Evolutionary conservation across 2,113 vertebrate genomes (phyloP).

Genomic region (Ptychochromis oligacanthus): DNA sequence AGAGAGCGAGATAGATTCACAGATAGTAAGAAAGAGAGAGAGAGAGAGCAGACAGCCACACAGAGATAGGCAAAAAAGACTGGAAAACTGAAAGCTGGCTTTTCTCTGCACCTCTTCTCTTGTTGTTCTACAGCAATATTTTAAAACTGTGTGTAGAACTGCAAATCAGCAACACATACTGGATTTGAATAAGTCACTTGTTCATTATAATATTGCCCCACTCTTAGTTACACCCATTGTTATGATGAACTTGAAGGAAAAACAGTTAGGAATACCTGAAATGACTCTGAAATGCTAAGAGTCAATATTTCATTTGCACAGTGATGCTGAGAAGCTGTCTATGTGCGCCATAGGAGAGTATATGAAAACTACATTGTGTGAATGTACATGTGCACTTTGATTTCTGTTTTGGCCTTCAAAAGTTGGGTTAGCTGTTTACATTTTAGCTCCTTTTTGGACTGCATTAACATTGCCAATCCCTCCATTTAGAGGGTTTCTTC

Average conservation of each 20-base stretch:
- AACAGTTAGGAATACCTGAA: not conserved
- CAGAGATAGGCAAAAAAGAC: constrained; percentile 27
- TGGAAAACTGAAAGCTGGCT: constrained; percentile 10
- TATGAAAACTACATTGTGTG: not conserved
- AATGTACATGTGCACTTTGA: constrained; percentile 25
- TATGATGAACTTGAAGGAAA: not conserved
- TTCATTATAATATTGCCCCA: constrained; percentile 2
- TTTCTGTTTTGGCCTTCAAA: constrained; percentile 50
- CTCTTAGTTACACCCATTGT: not conserved
- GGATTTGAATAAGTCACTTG: not conserved
- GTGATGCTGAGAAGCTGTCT: not conserved
- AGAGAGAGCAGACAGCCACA: constrained; percentile 29
- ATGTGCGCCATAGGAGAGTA: not conserved
- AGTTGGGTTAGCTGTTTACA: constrained; percentile 58
- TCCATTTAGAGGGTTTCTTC: constrained; percentile 59
- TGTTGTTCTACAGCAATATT: not conserved
- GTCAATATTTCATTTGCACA: not conserved
- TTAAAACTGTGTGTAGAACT: not conserved
- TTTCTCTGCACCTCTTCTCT: constrained; percentile 1
- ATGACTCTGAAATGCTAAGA: not conserved
- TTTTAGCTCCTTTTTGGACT: constrained; percentile 65
- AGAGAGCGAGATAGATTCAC: constrained; percentile 50
- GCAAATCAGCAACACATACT: not conserved
- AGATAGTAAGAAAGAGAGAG: constrained; percentile 28
- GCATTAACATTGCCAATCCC: constrained; percentile 49